Evolutionary conservation across 2,888 invertebrate species (phyloP).

Genomic region (Caenorhabditis sp.): DNA sequence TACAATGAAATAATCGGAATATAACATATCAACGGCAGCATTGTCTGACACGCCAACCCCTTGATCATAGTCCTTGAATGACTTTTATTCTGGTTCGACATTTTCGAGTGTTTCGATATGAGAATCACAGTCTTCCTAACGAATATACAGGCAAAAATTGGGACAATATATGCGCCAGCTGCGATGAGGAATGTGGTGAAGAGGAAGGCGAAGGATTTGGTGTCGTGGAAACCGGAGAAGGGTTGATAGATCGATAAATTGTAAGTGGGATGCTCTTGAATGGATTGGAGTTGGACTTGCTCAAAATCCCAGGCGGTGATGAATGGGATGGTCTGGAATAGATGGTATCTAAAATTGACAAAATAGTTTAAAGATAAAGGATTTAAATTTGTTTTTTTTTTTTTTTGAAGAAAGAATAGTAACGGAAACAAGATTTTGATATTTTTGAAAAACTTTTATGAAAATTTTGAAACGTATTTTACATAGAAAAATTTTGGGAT

Average conservation of each 20-base stretch:
- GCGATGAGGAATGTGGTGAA: background rate
- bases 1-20: slow-evolving; percentile 32
- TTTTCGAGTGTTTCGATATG: background rate
- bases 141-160: background rate
- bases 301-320: background rate
- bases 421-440: no score
- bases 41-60: slow-evolving; percentile 32
- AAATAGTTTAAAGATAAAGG: no score
- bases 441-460: no score
- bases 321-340: background rate
- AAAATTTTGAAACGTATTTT: no score
- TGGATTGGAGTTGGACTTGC: background rate
- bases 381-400: no score
- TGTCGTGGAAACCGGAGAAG: background rate
- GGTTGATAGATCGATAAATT: background rate
- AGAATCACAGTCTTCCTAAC: background rate
- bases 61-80: background rate
- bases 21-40: slow-evolving; percentile 31
- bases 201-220: background rate
- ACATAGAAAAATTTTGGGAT: no score
- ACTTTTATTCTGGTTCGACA: background rate
- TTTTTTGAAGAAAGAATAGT: no score
- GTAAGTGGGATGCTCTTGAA: background rate
- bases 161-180: background rate
- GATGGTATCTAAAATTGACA: no score